Percentiles rank a stretch among this genome's conserved stretches.
These are phyloP conservation scores for Helogale parvula DNA, from an alignment of 2,113 vertebrate genomes.

Conservation along the genomic window DNA sequence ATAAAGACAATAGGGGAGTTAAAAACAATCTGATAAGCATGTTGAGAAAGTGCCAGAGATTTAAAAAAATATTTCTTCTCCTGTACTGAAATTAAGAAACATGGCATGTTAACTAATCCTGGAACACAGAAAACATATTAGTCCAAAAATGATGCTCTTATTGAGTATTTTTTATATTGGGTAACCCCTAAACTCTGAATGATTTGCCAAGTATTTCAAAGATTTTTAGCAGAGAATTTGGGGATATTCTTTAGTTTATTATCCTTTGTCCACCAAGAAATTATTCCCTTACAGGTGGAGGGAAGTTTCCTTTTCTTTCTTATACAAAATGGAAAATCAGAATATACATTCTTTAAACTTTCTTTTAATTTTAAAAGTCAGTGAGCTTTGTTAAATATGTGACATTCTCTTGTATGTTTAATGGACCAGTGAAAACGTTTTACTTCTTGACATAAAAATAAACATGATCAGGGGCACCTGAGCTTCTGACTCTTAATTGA, in stretches of 20 bases:
- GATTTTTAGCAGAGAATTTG: neutral
- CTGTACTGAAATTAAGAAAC: neutral
- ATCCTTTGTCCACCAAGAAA: neutral
- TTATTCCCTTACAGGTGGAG: neutral
- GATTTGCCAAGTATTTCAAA: neutral
- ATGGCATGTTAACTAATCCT: neutral
- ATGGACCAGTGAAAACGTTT: neutral
- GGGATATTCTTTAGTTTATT: neutral
- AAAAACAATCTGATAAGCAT: neutral
- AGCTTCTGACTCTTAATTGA: no score
- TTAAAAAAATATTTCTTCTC: neutral
- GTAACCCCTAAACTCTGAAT: conserved; percentile 8
- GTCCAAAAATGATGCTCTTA: neutral
- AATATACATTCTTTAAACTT: neutral
- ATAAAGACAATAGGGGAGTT: neutral
- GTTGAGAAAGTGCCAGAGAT: neutral
- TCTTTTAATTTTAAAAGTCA: neutral
- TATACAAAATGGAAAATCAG: neutral
- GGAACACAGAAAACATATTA: neutral
- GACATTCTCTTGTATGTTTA: neutral
- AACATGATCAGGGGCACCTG: neutral
- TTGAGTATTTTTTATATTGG: neutral
- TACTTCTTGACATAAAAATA: neutral
- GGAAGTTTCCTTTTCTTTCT: neutral
- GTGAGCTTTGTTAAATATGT: neutral